Evolutionary conservation across 2,888 invertebrate genomes (phyloP).

Genomic region (Tenthredo notha): DNA sequence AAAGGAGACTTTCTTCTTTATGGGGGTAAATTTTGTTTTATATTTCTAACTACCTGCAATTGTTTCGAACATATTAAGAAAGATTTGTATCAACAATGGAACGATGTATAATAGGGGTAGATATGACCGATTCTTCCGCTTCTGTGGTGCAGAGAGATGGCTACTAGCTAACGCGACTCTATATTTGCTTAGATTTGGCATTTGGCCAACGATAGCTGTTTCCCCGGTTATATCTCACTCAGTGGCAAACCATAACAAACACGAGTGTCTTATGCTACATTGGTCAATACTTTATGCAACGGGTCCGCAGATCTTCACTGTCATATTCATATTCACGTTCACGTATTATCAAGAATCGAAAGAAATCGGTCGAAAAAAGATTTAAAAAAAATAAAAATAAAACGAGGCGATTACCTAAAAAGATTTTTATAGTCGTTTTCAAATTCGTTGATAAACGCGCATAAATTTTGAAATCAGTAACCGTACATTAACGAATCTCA

Average conservation of each 20-base stretch:
- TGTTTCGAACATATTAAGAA: slow-evolving; percentile 7
- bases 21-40: neutral
- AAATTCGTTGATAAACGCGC: neutral
- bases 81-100: slow-evolving; percentile 13
- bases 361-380: neutral
- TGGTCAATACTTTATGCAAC: slow-evolving; percentile 72
- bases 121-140: neutral
- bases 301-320: slow-evolving; percentile 59
- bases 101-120: neutral
- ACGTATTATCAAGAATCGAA: too few species aligned
- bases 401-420: neutral
- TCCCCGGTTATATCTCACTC: slow-evolving; percentile 73
- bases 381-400: neutral
- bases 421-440: neutral
- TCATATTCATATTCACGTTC: slow-evolving; percentile 10
- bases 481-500: slow-evolving; percentile 25
- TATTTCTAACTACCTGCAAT: neutral
- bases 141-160: slow-evolving; percentile 5
- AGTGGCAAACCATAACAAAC: slow-evolving; percentile 76
- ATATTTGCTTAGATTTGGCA: slow-evolving; percentile 73
- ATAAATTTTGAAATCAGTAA: slow-evolving; percentile 17
- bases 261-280: slow-evolving; percentile 75
- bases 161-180: slow-evolving; percentile 59
- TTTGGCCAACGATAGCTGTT: slow-evolving; percentile 74
- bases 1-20: neutral